Evolutionary conservation across 2,797 vertebrate genomes (phyloP).

Genomic region (Gephyroberyx darwinii): DNA sequence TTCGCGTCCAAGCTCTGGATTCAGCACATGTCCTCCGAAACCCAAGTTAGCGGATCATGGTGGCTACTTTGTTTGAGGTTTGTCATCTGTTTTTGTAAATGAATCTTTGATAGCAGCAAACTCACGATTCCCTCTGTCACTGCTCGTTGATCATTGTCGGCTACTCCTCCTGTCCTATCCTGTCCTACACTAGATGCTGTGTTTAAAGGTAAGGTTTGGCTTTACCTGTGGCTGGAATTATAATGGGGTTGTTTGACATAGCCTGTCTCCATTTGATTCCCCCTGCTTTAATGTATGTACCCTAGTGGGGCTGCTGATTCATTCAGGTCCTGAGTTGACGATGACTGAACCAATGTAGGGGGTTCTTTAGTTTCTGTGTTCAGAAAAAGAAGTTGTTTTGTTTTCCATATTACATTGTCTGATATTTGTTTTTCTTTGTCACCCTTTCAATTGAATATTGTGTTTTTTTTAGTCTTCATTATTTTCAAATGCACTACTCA

Average conservation of each 20-base stretch:
- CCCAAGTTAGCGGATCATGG: constrained; percentile 35
- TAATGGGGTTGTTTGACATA: constrained; percentile 8
- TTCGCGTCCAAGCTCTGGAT: constrained; percentile 47
- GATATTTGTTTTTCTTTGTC: constrained; percentile 4
- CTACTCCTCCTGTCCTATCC: constrained; percentile 13
- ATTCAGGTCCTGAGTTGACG: constrained; percentile 7
- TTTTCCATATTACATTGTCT: constrained; percentile 11
- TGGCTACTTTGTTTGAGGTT: constrained; percentile 49
- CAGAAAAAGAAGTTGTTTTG: constrained; percentile 1
- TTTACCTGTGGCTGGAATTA: constrained; percentile 12
- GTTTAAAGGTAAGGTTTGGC: constrained; percentile 36
- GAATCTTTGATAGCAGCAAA: constrained; percentile 30
- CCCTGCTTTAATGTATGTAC: constrained; percentile 21
- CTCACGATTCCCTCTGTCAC: constrained; percentile 24
- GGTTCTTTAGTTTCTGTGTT: constrained; percentile 2
- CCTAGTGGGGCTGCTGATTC: constrained; percentile 28
- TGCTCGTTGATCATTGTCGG: constrained; percentile 11
- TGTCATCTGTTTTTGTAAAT: constrained; percentile 40
- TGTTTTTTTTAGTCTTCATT: neutral
- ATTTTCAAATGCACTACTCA: neutral
- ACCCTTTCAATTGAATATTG: constrained; percentile 10
- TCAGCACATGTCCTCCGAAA: constrained; percentile 40
- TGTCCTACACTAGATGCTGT: neutral
- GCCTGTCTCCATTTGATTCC: constrained; percentile 26
- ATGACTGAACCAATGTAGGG: constrained; percentile 5